Evolutionary conservation across 2,113 vertebrate genomes (phyloP).

Genomic region (Microtus ochrogaster): DNA sequence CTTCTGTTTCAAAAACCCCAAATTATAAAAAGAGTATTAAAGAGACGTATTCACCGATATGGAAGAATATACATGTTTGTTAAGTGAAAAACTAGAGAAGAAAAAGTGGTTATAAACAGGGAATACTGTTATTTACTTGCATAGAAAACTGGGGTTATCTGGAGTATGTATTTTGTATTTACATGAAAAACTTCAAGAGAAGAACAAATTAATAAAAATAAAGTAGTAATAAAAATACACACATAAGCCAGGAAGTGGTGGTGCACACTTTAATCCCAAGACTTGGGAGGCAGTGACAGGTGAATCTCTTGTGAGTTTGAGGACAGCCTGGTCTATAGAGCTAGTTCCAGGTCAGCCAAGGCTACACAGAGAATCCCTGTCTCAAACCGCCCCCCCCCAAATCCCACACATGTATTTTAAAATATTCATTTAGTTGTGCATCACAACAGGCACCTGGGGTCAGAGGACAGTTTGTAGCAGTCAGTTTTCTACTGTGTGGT

Average conservation of each 20-base stretch:
- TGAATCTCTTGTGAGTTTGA: too few species aligned
- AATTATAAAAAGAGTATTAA: slow-evolving; percentile 9
- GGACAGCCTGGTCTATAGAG: too few species aligned
- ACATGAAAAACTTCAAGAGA: slow-evolving; percentile 19
- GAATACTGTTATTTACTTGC: not conserved
- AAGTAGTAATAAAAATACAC: not conserved
- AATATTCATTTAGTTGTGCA: not conserved
- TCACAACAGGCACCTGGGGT: not conserved
- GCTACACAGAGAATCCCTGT: too few species aligned
- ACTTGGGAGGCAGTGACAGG: too few species aligned
- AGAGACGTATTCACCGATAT: not conserved
- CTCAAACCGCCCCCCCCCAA: too few species aligned
- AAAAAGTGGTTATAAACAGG: not conserved
- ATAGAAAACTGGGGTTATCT: not conserved
- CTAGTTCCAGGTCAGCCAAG: too few species aligned
- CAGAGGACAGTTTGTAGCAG: not conserved
- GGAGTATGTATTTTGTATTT: slow-evolving; percentile 6
- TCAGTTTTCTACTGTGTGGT: not conserved
- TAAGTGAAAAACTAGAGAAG: not conserved
- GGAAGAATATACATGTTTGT: slow-evolving; percentile 8
- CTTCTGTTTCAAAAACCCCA: not conserved
- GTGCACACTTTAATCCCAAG: too few species aligned
- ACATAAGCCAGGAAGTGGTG: too few species aligned
- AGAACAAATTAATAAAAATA: slow-evolving; percentile 35
- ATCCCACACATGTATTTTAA: not conserved